Conservation (phyloP, 2,797 vertebrate genomes). For the Spinibarbus caldwelli region DNA sequence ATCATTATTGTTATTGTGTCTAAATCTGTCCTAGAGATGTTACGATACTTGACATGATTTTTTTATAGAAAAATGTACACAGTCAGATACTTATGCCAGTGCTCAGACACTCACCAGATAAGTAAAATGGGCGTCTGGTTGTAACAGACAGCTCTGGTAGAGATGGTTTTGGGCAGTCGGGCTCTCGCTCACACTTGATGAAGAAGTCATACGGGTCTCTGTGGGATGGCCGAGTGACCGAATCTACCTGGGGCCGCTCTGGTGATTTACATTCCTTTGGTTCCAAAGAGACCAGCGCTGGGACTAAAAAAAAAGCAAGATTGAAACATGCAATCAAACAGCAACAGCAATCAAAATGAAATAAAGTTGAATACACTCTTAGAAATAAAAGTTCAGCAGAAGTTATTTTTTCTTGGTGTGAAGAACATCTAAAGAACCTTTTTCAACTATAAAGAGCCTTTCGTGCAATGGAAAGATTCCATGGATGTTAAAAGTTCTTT, state of each 20-base stretch:
- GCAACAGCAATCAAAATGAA: no score
- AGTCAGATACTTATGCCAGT: neutral
- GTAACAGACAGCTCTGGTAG: conserved; percentile 65
- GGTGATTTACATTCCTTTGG: conserved; percentile 54
- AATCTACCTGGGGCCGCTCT: conserved; percentile 52
- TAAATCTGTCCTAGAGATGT: neutral
- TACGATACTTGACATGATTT: no score
- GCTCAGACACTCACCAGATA: conserved; percentile 67
- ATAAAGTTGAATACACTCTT: no score
- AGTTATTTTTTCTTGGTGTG: neutral
- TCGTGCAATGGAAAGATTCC: neutral
- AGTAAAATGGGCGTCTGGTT: conserved; percentile 68
- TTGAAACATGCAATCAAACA: neutral
- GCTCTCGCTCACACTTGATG: conserved; percentile 66
- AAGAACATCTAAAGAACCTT: neutral
- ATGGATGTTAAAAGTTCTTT: neutral
- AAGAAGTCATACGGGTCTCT: conserved; percentile 52
- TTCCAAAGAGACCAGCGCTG: conserved; percentile 57
- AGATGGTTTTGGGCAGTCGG: conserved; percentile 56
- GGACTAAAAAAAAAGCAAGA: conserved; percentile 50
- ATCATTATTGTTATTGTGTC: neutral
- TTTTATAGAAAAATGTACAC: conserved; percentile 12
- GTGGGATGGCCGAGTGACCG: conserved; percentile 43
- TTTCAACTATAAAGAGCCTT: neutral
- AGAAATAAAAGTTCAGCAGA: neutral